Base-by-base conservation (phyloP, 2,797 vertebrate genomes). In the Loriculus beryllinus region DNA sequence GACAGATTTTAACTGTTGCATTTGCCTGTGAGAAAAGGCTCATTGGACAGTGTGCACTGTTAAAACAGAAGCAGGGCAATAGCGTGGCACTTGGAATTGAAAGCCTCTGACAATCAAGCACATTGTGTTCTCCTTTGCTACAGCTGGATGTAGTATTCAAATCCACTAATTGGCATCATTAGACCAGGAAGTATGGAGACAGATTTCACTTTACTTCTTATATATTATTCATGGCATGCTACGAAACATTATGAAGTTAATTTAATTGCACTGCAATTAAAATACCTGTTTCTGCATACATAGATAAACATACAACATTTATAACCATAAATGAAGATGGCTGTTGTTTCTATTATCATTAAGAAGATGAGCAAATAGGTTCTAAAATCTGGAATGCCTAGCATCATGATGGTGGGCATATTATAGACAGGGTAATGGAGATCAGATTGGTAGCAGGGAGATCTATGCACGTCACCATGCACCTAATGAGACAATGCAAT, bases 221-320 rank as follows among this genome's bases (percentile, higher is more conserved):
- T 93, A 21, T 93, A 93, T 96, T 88, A 95, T 95, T 96, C 90
- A 95, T 79, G 33, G 20, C 2, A 3, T 87, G 39, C 80, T 64
- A 70, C 75, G 82, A 94, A 93, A 75, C 10, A 59, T 94, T 85
- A 67, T 92, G 67, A 70, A 77, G 84, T 69, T 90, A 72, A 90
- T 92, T 92, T 78, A 92, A 90, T 93, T 82, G 79, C 82, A 51
- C 13, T 88, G 45, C 67, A 86, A 95, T 96, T 95, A 88, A 91
- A 93, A 92, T 79, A 88, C 37, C 31, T 68, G 35, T 29, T 83
- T 88, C 94, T 94, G 60, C 85, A 71, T 47, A 92, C 82, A 87
- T 35, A 81, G 33, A 68, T 45, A 87, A 91, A 93, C 75, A 69
- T 43, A 65, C 8, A 74, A 80, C 59, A 92, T 89, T 35, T 51